A percentile compares a stretch with the other conserved stretches of the same genome.
Evolutionary conservation across 2,888 invertebrate species (phyloP).

Genomic region (Cantharis flavilabris): DNA sequence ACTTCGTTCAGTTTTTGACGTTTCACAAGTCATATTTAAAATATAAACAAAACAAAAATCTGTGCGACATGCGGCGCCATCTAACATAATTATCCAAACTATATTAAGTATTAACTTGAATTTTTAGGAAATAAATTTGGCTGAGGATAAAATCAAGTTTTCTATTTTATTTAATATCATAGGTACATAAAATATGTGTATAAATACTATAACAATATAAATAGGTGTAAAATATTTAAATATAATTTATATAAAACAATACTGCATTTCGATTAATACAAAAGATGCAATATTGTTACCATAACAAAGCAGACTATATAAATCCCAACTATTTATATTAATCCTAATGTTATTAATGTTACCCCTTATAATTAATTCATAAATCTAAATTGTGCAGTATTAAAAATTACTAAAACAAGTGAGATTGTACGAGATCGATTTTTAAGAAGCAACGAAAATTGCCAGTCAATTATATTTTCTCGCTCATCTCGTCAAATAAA

Average conservation of each 20-base stretch:
- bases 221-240: not conserved
- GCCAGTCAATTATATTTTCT: not conserved
- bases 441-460: not conserved
- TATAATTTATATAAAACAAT: not conserved
- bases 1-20: too few relatives aligned
- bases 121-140: not conserved
- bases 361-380: not conserved
- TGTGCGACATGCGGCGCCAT: too few relatives aligned
- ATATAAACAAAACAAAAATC: too few relatives aligned
- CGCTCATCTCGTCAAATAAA: not conserved
- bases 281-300: not conserved
- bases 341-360: not conserved
- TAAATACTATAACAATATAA: not conserved
- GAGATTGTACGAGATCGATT: not conserved
- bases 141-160: not conserved
- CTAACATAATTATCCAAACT: too few relatives aligned
- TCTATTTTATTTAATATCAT: not conserved
- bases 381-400: not conserved
- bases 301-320: not conserved
- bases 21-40: too few relatives aligned
- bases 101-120: too few relatives aligned
- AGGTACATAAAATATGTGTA: not conserved
- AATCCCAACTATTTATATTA: not conserved
- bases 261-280: not conserved
- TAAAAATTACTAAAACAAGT: not conserved